Conservation (phyloP, 2,888 invertebrate species). For the Drosophila lutescens region DNA sequence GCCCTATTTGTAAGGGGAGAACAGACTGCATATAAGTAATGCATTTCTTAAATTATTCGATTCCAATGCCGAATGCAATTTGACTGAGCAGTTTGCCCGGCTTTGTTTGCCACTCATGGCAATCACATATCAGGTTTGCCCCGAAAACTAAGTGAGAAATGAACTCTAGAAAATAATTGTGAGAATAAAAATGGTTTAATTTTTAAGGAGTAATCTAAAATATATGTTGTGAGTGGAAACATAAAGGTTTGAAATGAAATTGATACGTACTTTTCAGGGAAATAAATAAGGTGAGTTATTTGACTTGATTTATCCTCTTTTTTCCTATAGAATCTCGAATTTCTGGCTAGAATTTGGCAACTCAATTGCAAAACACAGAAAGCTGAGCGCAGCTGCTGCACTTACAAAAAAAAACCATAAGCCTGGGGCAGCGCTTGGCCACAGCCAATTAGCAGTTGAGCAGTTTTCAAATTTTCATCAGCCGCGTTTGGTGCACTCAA, state of each 20-base stretch:
- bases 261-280: too few relatives aligned
- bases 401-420: constrained; percentile 43
- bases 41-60: constrained; percentile 61
- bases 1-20: constrained; percentile 34
- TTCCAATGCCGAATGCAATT: constrained; percentile 24
- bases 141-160: not conserved
- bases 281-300: not conserved
- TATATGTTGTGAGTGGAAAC: too few relatives aligned
- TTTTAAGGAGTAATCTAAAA: not conserved
- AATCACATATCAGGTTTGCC: constrained; percentile 12
- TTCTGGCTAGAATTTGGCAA: not conserved
- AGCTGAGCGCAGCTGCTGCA: constrained; percentile 36
- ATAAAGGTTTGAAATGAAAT: not conserved
- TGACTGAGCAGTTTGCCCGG: constrained; percentile 17
- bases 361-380: constrained; percentile 2
- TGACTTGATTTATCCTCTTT: not conserved
- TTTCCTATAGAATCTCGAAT: not conserved
- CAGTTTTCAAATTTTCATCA: constrained; percentile 60
- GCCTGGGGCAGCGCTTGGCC: constrained; percentile 34
- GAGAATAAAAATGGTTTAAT: not conserved
- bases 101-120: constrained; percentile 8
- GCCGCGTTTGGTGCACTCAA: constrained; percentile 3
- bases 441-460: constrained; percentile 75
- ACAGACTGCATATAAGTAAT: constrained; percentile 45
- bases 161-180: not conserved